A percentile compares a stretch with the other conserved stretches of the same genome.
phyloP scores from a whole-genome alignment of 23 tunicate species.

The Corella eumyota region DNA sequence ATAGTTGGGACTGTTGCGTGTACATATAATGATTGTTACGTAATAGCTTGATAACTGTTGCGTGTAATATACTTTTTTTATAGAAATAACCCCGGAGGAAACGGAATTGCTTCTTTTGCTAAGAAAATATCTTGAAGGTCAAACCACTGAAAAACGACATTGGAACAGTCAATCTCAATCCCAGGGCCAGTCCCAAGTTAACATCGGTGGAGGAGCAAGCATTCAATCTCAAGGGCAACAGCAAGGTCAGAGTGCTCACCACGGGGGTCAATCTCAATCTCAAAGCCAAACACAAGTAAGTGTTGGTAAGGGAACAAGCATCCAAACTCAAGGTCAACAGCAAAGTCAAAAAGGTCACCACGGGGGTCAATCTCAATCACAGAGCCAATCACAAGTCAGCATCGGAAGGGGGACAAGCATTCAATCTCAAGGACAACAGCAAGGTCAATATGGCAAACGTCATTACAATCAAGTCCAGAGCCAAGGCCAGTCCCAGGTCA shows the following conservation, averaged over 20 bases:
- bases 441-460: constrained; percentile 6
- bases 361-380: constrained; percentile 22
- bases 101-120: too few species aligned
- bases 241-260: constrained; percentile 7
- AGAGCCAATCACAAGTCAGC: constrained; percentile 29
- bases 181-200: constrained; percentile 18
- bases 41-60: too few species aligned
- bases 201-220: constrained; percentile 16
- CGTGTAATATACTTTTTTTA: too few species aligned
- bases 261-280: constrained; percentile 21
- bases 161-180: constrained; percentile 5
- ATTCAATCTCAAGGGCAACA: constrained; percentile 15
- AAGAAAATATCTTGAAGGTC: too few species aligned
- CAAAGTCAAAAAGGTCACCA: constrained; percentile 12
- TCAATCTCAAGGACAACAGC: constrained; percentile 28
- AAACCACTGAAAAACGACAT: too few species aligned
- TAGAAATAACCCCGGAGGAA: too few species aligned
- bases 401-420: not conserved
- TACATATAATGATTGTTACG: too few species aligned
- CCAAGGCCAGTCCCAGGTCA: constrained; percentile 13
- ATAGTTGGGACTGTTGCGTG: too few species aligned
- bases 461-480: not conserved
- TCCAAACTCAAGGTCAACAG: constrained; percentile 12
- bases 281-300: constrained; percentile 21
- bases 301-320: constrained; percentile 11